Evolutionary conservation across 2,113 vertebrate genomes (phyloP), one percentile per base, ranked within the genome.

Genomic region (Pachycephala philippinensis): DNA sequence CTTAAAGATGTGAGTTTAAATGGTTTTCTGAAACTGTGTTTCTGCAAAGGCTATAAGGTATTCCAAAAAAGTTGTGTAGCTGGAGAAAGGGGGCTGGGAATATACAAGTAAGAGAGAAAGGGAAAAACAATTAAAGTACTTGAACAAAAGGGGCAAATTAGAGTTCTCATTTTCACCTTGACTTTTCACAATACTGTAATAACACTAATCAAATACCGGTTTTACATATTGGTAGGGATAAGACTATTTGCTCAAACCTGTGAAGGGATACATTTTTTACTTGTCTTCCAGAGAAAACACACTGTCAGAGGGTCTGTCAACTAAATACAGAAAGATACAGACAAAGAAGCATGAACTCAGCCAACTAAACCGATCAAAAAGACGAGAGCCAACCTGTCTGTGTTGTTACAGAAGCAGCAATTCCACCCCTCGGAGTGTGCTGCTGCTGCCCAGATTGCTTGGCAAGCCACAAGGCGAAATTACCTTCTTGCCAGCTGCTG

Each of bases 291-390:
- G 86, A 52, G 63, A 93, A 85, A 88, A 88, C 54, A 89, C 16
- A 53, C 52, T 44, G 63, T 89, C 68, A 86, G 86, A 95, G 28
- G 83, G 28, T 35, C 39, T 96, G 79, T 95, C 87, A 96, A 88
- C 91, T 89, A 97, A 96, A 97, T 87, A 78, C 85, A 56, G 89
- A 93, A 96, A 96, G 53, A 69, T 35, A 42, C 35, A 90, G 79
- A 74, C 63, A 95, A 97, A 97, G 79, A 92, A 95, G 47, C 49
- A 66, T 2, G 16, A 84, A 56, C 33, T 56, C 31, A 78, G 64
- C 28, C 63, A 92, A 81, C 37, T 77, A 92, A 97, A 89, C 83
- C 5, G 4, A 95, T 86, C 27, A 15, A 66, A 53, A 90, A 94
- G 72, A 87, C 1, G 15, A 84, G 64, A 95, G 74, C 53, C 16